Conservation (phyloP, 2,113 vertebrate species). For the Melanerpes aurifrons region DNA sequence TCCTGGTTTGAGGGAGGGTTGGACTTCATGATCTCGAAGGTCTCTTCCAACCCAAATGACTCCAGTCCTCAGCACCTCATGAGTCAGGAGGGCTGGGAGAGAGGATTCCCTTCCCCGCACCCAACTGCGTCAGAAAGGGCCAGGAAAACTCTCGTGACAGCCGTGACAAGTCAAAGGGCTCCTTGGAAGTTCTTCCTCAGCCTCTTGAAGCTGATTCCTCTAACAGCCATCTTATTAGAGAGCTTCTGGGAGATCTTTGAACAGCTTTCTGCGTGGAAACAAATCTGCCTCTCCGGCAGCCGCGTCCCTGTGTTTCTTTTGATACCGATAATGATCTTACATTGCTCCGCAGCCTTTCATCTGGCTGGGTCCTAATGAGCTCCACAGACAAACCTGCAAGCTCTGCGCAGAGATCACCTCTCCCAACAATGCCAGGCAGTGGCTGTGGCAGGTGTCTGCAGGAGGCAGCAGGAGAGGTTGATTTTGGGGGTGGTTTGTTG, state of each 20-base stretch:
- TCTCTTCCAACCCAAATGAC: no score
- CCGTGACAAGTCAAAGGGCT: background rate
- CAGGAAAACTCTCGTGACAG: background rate
- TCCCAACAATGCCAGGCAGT: background rate
- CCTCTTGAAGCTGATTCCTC: constrained; percentile 61
- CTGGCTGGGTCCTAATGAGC: constrained; percentile 65
- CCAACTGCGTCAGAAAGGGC: background rate
- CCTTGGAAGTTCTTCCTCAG: constrained; percentile 55
- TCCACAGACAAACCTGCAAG: constrained; percentile 59
- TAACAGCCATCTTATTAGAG: constrained; percentile 61
- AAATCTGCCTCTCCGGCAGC: constrained; percentile 66
- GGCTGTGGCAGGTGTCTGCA: constrained; percentile 55
- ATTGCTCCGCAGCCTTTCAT: constrained; percentile 67
- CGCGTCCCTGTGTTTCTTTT: constrained; percentile 68
- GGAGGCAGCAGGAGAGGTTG: background rate
- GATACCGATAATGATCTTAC: constrained; percentile 74
- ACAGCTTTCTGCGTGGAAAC: constrained; percentile 58
- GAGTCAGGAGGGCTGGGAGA: background rate
- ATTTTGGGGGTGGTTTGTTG: background rate
- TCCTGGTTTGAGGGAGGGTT: no score
- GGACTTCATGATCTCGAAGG: no score
- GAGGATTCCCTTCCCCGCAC: background rate
- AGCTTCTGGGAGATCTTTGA: constrained; percentile 50
- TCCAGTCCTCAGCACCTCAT: accelerated
- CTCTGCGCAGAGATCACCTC: constrained; percentile 5